Evolutionary conservation across 2,113 vertebrate species (phyloP).

Genomic region (Percopsis transmontana): DNA sequence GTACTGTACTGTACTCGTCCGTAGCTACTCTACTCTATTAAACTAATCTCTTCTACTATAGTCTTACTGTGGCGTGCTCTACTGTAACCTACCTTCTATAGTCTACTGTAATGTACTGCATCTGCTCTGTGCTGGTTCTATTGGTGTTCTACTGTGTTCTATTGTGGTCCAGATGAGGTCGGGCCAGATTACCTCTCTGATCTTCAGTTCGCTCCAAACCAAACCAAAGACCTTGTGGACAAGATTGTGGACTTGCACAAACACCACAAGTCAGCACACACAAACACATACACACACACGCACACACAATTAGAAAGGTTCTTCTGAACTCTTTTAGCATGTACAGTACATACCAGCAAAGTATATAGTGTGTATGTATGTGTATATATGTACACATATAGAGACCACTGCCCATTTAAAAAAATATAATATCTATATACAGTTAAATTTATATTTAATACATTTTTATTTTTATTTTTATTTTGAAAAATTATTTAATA

Average conservation of each 20-base stretch:
- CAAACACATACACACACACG: neutral
- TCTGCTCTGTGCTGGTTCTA: neutral
- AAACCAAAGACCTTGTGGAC: constrained; percentile 94
- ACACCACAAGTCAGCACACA: constrained; percentile 83
- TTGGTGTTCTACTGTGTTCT: neutral
- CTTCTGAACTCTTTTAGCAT: neutral
- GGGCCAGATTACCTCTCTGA: constrained; percentile 86
- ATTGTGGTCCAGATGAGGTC: constrained; percentile 79
- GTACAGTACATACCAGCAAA: neutral
- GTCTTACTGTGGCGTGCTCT: neutral
- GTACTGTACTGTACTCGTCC: neutral
- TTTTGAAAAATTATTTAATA: too few relatives aligned
- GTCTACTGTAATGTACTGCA: neutral
- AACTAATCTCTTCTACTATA: neutral
- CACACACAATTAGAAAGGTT: neutral
- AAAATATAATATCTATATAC: too few relatives aligned
- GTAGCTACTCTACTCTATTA: neutral
- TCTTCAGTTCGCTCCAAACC: constrained; percentile 91
- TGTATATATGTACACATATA: neutral
- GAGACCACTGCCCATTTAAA: too few relatives aligned
- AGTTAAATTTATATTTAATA: too few relatives aligned
- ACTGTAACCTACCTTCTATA: neutral
- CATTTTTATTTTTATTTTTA: too few relatives aligned
- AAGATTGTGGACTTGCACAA: constrained; percentile 94
- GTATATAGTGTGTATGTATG: neutral